phyloP scores from a whole-genome alignment of 2,113 vertebrate genomes.

The Podocnemis expansa region DNA sequence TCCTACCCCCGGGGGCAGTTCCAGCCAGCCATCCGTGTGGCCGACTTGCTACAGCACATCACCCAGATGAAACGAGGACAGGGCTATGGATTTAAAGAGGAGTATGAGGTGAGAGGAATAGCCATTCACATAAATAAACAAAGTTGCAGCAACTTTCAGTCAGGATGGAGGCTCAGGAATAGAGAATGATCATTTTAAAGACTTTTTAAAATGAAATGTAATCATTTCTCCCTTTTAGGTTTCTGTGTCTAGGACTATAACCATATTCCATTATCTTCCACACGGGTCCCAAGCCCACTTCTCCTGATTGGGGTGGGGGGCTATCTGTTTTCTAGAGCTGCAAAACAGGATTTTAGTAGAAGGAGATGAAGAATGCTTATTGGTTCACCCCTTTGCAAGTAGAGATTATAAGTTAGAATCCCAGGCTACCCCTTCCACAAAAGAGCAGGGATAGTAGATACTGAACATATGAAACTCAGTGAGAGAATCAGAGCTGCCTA shows the following conservation, averaged over 20 bases:
- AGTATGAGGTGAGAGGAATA: constrained; percentile 89
- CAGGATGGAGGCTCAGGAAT: background rate
- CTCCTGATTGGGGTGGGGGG: background rate
- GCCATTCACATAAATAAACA: rapidly evolving
- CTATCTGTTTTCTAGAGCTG: background rate
- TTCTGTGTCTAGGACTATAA: background rate
- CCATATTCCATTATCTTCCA: background rate
- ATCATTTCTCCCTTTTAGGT: background rate
- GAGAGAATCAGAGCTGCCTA: background rate
- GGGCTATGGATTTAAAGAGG: constrained; percentile 98
- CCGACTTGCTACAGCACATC: constrained; percentile 98
- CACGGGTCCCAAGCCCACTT: background rate
- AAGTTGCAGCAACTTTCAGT: background rate
- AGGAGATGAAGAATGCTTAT: background rate
- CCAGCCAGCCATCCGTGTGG: constrained; percentile 95
- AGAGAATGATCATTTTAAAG: background rate
- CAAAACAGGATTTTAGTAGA: background rate
- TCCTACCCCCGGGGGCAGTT: constrained; percentile 95
- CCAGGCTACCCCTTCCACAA: background rate
- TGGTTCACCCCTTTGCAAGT: background rate
- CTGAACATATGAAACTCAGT: background rate
- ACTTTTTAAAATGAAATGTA: background rate
- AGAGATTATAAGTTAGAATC: background rate
- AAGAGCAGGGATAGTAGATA: background rate
- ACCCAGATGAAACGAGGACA: constrained; percentile 99